Evolutionary conservation across 2,113 vertebrate genomes (phyloP).

Genomic region (Bubo bubo): DNA sequence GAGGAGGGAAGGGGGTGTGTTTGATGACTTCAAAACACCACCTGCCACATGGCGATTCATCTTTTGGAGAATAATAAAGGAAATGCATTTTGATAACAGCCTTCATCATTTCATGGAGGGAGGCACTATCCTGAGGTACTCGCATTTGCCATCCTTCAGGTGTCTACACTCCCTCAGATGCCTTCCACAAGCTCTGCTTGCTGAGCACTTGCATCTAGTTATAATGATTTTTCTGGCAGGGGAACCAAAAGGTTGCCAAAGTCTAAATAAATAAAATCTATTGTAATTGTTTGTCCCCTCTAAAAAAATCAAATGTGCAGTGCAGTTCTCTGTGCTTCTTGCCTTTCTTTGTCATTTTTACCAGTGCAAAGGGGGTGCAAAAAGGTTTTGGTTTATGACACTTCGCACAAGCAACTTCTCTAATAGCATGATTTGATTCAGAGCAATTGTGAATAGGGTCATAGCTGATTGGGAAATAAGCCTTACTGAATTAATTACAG

Average conservation of each 20-base stretch:
- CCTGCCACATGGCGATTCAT: neutral
- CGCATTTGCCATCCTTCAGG: accelerated
- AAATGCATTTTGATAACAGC: neutral
- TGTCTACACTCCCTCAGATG: neutral
- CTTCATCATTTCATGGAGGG: neutral
- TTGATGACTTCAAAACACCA: neutral
- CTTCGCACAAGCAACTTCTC: neutral
- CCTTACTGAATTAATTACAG: neutral
- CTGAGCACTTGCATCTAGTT: neutral
- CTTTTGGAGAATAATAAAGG: neutral
- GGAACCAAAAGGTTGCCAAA: neutral
- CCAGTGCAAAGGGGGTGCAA: neutral
- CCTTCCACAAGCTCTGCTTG: neutral
- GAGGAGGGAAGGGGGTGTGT: neutral
- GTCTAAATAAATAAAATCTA: neutral
- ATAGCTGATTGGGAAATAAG: neutral
- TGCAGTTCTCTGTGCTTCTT: neutral
- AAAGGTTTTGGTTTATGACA: neutral
- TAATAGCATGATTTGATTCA: neutral
- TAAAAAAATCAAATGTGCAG: neutral
- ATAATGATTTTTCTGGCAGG: neutral
- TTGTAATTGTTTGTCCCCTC: neutral
- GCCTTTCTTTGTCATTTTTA: neutral
- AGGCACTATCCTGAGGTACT: neutral
- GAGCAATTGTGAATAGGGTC: neutral